Evolutionary conservation across 1,140 invertebrate species (phyloP), one percentile per base, ranked within the genome.

Genomic region (Drosophila malerkotliana): DNA sequence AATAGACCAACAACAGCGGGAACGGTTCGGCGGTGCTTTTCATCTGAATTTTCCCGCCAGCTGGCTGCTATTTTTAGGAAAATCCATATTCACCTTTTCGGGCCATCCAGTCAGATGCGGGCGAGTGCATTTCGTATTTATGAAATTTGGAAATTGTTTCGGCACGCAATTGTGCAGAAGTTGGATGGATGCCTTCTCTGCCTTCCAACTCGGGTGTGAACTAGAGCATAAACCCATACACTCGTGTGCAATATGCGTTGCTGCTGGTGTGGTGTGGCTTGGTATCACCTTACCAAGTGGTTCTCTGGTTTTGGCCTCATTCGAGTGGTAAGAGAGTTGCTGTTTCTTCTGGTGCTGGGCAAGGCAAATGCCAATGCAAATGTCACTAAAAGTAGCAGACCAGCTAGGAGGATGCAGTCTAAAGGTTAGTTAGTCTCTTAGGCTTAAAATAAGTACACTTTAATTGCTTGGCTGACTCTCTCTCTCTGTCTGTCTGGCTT

Each of bases 111-210:
- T 67, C 61, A 79, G 82, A 72, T 87, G 82, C 82, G 82, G 82
- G 78, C 82, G 72, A 81, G 55, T 88, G 83, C 83, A 83, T 83
- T 88, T 79, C 53, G 63, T 79, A 79, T 88, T 77, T 83, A 88
- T 88, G 79, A 88, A 88, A 83, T 75, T 71, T 73, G 78, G 74
- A 84, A 84, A 79, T 76, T 74, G 61, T 73, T 73, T 75, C 67
- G 57, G 66, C 84, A 88, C 84, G 83, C 83, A 87, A 87, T 88
- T 87, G 83, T 82, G 72, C 72, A 83, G 75, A 83, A 76, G 83
- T 28, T 28, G 26, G 26, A 5, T 79, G 78, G 54, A 44, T 51
- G 52, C 48, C 51, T 15, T 18, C 18, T 18, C 18, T 18, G 18
- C 18, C 48, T 52, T 15, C 34, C 76, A 77, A 64, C 81, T 81